Evolutionary conservation across 2,113 vertebrate species (phyloP), one percentile per base, ranked within the genome.

Genomic region (Arizona elegans): DNA sequence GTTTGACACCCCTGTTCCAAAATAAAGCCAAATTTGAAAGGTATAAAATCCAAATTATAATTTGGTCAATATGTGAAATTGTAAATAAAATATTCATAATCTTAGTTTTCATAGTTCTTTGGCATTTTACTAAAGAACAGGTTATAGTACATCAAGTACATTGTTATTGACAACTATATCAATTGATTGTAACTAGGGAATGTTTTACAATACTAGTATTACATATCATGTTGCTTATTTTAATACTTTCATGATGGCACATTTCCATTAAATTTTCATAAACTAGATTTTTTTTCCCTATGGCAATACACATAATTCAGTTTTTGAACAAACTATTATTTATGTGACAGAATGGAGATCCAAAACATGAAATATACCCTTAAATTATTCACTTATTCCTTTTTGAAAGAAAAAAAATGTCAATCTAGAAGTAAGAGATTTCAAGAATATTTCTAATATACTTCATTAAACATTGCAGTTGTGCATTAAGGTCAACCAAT

Each of bases 371-470:
- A 97, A 97, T 96, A 97, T 92, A 96, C 93, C 95, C 95, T 96
- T 97, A 97, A 97, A 97, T 97, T 97, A 97, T 96, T 98, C 96
- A 97, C 95, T 96, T 96, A 95, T 86, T 97, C 96, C 96, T 95
- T 96, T 95, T 96, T 94, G 95, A 96, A 97, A 97, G 90, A 75
- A 96, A 96, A 96, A 96, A 97, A 94, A 94, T 86, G 91, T 97
- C 97, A 97, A 97, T 98, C 96, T 97, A 97, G 95, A 88, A 91
- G 91, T 94, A 97, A 97, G 96, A 97, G 91, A 96, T 96, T 97
- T 96, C 94, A 96, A 96, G 92, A 52, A 92, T 96, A 96, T 96
- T 96, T 97, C 93, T 95, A 96, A 21, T 81, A 21, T 21, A 81
- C 95, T 97, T 98, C 96, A 98, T 97, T 97, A 98, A 97, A 97